Evolutionary conservation across 2,113 vertebrate species (phyloP), one percentile per base, ranked within the genome.

Genomic region (Microtus richardsoni): DNA sequence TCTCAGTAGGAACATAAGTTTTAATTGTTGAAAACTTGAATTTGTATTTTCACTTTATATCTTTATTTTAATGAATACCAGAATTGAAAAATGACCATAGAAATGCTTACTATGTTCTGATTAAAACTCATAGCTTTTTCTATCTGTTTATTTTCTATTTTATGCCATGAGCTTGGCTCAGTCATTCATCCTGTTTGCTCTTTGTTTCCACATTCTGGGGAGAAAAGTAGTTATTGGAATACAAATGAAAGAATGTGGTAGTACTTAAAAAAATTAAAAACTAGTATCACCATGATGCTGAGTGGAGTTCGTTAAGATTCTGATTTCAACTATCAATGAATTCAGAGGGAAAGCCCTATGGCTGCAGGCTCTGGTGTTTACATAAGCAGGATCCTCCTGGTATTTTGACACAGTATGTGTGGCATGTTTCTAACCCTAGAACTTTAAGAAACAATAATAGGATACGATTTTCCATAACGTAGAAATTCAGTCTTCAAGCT

Each of bases 41-140:
- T 30, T 97, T 88, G 44, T 80, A 17, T 62, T 92, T 96, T 70
- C 2, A 66, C 58, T 39, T 86, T 52, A 7, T 30, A 17, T 52
- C 28, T 86, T 58, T 7, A 85, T 80, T 86, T 91, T 86, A 6
- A 73, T 24, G 36, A 11, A 3, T 5, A 83, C 73, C 28, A 73
- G 22, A 93, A 28, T 77, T 94, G 3, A 14, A 87, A 70, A 68
- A 33, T 16, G 77, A 60, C 4, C 24, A 30, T 9, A 49, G 3
- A 19, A 36, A n/a, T 2, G 54, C 24, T 3, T 39, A 74, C 12
- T 22, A 88, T 84, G 39, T 71, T 86, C 0, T 83, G 16, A 89
- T 5, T 66, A 21, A 73, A 60, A 52, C 49, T 16, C 0, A 66
- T 54, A 21, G 2, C 0, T 30, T 84, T 22, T 75, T 77, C 13